These are phyloP conservation scores for Zaprionus tsacasi DNA, from an alignment of 1,140 invertebrate genomes.

Conservation along the genomic window DNA sequence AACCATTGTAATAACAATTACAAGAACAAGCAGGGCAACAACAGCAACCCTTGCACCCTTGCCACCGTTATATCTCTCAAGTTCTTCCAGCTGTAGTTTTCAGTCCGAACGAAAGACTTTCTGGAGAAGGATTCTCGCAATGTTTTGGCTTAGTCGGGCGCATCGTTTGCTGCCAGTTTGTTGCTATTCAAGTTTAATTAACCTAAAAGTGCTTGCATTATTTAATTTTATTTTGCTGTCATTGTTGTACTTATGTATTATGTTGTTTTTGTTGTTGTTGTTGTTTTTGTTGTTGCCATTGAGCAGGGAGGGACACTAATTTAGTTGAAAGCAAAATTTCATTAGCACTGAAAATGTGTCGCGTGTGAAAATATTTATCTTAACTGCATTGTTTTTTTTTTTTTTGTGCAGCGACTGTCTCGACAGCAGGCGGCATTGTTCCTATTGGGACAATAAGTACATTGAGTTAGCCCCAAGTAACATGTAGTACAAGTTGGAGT, in stretches of 20 bases:
- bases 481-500: neutral
- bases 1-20: constrained; percentile 80
- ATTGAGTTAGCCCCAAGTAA: neutral
- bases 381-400: constrained; percentile 69
- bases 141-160: constrained; percentile 64
- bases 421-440: constrained; percentile 22
- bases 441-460: neutral
- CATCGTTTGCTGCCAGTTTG: constrained; percentile 68
- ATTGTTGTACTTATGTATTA: constrained; percentile 37
- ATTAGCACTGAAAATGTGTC: constrained; percentile 77
- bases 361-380: constrained; percentile 81
- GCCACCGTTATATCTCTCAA: constrained; percentile 19
- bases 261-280: constrained; percentile 8
- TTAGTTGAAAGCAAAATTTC: constrained; percentile 79
- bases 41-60: constrained; percentile 48
- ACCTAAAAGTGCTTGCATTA: constrained; percentile 81
- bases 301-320: constrained; percentile 58
- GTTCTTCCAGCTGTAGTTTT: constrained; percentile 2
- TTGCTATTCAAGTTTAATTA: constrained; percentile 79
- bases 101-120: neutral
- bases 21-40: constrained; percentile 41
- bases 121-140: constrained; percentile 12
- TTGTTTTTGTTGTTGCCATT: constrained; percentile 8
- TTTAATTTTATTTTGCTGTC: constrained; percentile 76
- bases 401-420: constrained; percentile 57